Base-by-base conservation (phyloP, 2,888 invertebrate species). In the Gari tellinella region DNA sequence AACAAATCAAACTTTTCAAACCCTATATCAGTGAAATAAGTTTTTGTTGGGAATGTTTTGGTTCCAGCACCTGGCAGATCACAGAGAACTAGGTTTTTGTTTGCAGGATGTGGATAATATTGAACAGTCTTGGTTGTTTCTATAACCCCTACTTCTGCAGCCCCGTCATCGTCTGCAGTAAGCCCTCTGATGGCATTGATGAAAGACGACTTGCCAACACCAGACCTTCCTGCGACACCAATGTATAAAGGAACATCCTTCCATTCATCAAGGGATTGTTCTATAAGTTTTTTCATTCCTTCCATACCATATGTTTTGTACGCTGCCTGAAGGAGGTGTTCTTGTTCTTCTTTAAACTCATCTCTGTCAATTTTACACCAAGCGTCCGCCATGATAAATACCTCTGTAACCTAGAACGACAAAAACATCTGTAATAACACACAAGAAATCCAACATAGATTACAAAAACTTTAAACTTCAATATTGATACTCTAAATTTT, bases 61-160 rank as follows among this genome's bases (percentile, higher is more conserved):
- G 72, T 72, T 19, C 72, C 72, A n/a, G 51, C 66, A 15, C 72
- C 72, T 4, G 72, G 72, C 14, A 72, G 25, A 56, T 73, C 73
- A 58, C 63, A 68, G 25, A 68, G 57, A 10, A 21, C 17, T 17
- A 73, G 23, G 15, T 67, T 67, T 1, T 17, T 12, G 10, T 73
- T 25, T 17, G 45, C 26, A n/a, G 74, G 69, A 49, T 74, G 53
- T 40, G 25, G 26, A 41, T 52, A 74, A 8, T 48, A n/a, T 41
- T 57, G 49, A 7, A 40, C 55, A 19, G 63, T 26, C 7, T 26
- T 55, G 0, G 74, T 74, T 21, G 63, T 69, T 40, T 74, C 68
- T 12, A 40, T 46, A 5, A 63, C 57, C 2, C 73, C 73, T 3
- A 73, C 68, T n/a, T 21, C n/a, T 25, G 72, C 72, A 14, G 67